Evolutionary conservation across 2,888 invertebrate genomes (phyloP), one percentile per base, ranked within the genome.

Genomic region (Smittia sp.): DNA sequence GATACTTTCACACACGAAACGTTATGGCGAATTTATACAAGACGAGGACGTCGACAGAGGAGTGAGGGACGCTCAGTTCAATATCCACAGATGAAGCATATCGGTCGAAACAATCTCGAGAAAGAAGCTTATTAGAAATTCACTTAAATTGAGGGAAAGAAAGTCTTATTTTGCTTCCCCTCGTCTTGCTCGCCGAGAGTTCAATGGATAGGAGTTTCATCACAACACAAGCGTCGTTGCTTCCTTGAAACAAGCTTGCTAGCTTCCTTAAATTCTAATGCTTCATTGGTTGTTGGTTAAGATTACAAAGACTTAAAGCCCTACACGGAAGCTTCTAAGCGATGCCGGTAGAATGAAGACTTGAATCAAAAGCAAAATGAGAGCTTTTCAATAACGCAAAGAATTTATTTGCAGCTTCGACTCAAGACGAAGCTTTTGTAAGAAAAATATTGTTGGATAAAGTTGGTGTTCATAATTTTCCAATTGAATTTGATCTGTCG

Each of bases 41-140:
- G 32, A 32, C 58, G n/a, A 13, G 20, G 58, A 58, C 2, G 7
- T 18, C 58, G 18, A 13, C 18, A 39, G 52, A 52, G 58, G n/a
- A 18, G 46, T 46, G 2, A 4, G n/a, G 18, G 58, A 18, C 58
- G 7, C 20, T 25, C 63, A 46, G n/a, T 58, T 24, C 11, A 24
- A 24, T 11, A 9, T 24, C 58, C 58, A 22, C 24, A 22, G 20
- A 22, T 24, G 58, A 15, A 25, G 15, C 32, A 39, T 72, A 72
- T 72, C 70, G 70, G 70, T 52, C 70, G 24, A 58, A 72, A 32
- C 72, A 72, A 72, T 72, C 72, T 62, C 54, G 39, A 24, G 24
- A 69, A 52, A 72, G 38, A 1, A 70, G 72, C 72, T 72, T 72
- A 72, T 72, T 72, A 72, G 38, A 62, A 72, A 72, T 72, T 72